Conservation (phyloP, 2,888 invertebrate species). For the Silvanus unidentatus region DNA sequence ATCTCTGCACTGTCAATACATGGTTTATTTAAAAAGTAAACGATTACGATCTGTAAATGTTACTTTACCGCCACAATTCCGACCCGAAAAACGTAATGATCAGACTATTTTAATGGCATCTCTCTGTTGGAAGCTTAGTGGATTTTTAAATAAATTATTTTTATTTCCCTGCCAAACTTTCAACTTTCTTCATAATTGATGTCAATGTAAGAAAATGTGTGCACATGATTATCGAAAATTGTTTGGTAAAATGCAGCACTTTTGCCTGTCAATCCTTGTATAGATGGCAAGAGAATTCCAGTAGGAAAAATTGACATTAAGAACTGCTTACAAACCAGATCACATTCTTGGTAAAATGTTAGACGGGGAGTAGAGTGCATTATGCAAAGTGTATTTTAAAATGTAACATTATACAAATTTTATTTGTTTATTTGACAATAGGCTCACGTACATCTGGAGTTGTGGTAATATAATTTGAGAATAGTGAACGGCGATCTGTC, state of each 20-base stretch:
- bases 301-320: too few relatives aligned
- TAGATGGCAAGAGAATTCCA: too few relatives aligned
- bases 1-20: conserved; percentile 27
- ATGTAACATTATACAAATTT: conserved; percentile 48
- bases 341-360: conserved; percentile 37
- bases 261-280: too few relatives aligned
- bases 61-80: conserved; percentile 13
- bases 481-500: conserved; percentile 46
- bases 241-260: too few relatives aligned
- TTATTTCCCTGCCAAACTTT: too few relatives aligned
- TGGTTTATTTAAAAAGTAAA: conserved; percentile 28
- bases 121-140: conserved; percentile 15
- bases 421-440: conserved; percentile 50
- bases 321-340: conserved; percentile 35
- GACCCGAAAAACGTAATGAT: too few relatives aligned
- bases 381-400: conserved; percentile 48
- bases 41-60: conserved; percentile 35
- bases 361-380: conserved; percentile 33
- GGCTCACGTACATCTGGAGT: conserved; percentile 46
- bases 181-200: too few relatives aligned
- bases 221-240: too few relatives aligned
- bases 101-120: too few relatives aligned
- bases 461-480: conserved; percentile 47
- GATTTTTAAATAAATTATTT: conserved; percentile 29
- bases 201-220: too few relatives aligned